Conservation (phyloP, 2,888 invertebrate genomes). For the Agonopterix heracliana region DNA sequence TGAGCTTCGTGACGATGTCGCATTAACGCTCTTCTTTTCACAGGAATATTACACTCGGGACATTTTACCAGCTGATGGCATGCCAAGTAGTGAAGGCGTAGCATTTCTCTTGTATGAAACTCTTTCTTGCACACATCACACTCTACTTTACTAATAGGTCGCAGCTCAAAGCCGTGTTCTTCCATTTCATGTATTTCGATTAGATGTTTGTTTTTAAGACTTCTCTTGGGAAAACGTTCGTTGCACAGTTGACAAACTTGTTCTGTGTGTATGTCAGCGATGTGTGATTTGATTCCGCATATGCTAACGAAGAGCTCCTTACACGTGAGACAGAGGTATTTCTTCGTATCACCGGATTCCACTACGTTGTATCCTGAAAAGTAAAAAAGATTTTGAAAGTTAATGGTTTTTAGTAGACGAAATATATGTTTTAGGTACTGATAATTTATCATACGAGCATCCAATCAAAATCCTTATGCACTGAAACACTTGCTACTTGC, state of each 20-base stretch:
- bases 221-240: background rate
- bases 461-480: too few relatives aligned
- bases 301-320: constrained; percentile 21
- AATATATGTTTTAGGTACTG: too few relatives aligned
- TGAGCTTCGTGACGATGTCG: background rate
- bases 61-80: too few relatives aligned
- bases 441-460: too few relatives aligned
- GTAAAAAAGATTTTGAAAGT: too few relatives aligned
- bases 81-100: background rate
- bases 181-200: background rate
- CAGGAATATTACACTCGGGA: too few relatives aligned
- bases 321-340: constrained; percentile 24
- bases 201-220: background rate
- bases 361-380: too few relatives aligned
- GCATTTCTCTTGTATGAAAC: constrained; percentile 1
- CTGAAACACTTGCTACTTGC: too few relatives aligned
- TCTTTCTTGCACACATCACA: background rate
- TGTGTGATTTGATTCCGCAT: constrained; percentile 6
- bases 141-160: background rate
- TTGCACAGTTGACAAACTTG: background rate
- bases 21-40: too few relatives aligned
- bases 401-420: too few relatives aligned
- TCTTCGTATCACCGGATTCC: constrained; percentile 12
- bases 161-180: background rate
- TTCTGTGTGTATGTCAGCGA: background rate